phyloP scores from a whole-genome alignment of 2,888 invertebrate species.

The Cosmia pyralina region DNA sequence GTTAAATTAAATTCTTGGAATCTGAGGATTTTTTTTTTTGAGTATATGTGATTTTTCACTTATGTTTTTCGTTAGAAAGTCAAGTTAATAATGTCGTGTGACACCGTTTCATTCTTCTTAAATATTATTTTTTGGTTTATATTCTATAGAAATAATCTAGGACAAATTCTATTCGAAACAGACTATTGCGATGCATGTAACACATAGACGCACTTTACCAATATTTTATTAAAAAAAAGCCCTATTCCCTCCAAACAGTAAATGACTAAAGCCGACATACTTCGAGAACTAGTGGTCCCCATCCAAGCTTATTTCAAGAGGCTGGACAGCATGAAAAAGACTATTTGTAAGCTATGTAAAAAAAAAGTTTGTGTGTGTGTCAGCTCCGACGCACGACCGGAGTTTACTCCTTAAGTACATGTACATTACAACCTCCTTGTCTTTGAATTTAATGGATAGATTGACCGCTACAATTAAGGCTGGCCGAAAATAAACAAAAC shows the following conservation, averaged over 20 bases:
- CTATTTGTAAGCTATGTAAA: neutral
- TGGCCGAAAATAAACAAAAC: too few species aligned
- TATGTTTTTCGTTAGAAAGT: too few species aligned
- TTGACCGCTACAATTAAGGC: too few species aligned
- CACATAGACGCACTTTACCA: neutral
- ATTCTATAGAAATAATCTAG: neutral
- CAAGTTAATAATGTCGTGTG: neutral
- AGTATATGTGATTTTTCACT: neutral
- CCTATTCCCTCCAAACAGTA: neutral
- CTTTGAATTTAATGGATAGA: too few species aligned
- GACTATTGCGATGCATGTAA: neutral
- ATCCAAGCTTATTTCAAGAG: neutral
- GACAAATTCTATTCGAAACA: neutral
- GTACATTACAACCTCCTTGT: too few species aligned
- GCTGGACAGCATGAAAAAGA: neutral
- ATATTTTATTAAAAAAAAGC: too few species aligned
- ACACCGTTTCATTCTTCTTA: neutral
- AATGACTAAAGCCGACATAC: neutral
- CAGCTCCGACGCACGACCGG: too few species aligned
- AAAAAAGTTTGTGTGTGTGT: neutral
- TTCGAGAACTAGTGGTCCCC: too few species aligned
- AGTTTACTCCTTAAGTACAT: too few species aligned
- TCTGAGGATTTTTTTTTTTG: neutral
- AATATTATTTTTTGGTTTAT: neutral
- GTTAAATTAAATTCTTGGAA: constrained; percentile 18